Base-by-base conservation (phyloP, 2,113 vertebrate genomes). In the Calonectris borealis region DNA sequence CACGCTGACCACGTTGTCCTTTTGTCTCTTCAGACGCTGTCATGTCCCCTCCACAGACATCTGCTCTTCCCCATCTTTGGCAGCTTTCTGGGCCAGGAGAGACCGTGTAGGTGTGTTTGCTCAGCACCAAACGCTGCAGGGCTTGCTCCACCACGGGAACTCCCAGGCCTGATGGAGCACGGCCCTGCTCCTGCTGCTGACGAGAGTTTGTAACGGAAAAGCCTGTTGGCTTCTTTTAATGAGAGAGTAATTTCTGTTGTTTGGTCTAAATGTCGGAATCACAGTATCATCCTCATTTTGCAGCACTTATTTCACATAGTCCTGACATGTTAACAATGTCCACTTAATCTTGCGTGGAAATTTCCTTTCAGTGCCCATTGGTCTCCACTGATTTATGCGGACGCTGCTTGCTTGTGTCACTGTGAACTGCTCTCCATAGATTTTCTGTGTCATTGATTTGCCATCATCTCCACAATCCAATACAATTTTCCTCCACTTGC, bases 401-500 rank as follows among this genome's bases (percentile, higher is more conserved):
- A 73, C 58, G 29, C 46, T 81, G 91, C 93, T 96, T 97, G 93
- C 95, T 94, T 29, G 66, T 97, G 95, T 96, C 96, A 83, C 89
- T 73, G 61, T 52, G 91, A 96, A 96, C 86, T 94, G 91, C 89
- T 95, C 84, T 95, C 94, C 93, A 97, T 88, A 95, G 94, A 97
- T 96, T 94, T 96, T 95, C 94, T 40, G 82, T 96, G 93, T 96
- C 96, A 96, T 97, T 96, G 96, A 96, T 97, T 96, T 95, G 96
- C 91, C 89, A 97, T 97, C 95, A 95, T 95, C 95, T 94, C 89
- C 94, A 88, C 82, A 93, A 95, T 96, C 82, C 87, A 90, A 91
- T 94, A 68, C 86, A 91, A 94, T 97, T 95, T 97, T 87, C 89
- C 82, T 90, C 78, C 82, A 49, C 89, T 95, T 90, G 94, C 86